These are phyloP conservation scores for Archaeoteleia sp. DNA, from an alignment of 2,888 invertebrate species.

Conservation along the genomic window DNA sequence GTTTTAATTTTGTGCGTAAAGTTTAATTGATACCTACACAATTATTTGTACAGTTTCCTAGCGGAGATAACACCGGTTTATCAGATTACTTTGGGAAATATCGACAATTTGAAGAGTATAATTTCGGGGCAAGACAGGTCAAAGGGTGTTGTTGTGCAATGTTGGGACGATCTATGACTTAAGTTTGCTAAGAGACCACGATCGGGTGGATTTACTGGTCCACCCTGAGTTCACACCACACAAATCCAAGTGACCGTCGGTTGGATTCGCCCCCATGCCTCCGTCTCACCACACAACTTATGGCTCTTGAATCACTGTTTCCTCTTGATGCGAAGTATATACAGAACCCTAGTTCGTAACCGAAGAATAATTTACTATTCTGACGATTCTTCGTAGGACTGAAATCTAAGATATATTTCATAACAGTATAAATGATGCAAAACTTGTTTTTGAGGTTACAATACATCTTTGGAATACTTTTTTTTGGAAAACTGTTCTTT, in stretches of 20 bases:
- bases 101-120: slow-evolving; percentile 17
- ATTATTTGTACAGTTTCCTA: too few species aligned
- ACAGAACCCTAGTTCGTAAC: slow-evolving; percentile 13
- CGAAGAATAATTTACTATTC: slow-evolving; percentile 39
- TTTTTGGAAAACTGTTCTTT: too few species aligned
- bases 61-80: too few species aligned
- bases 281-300: slow-evolving; percentile 67
- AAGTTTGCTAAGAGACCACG: slow-evolving; percentile 73
- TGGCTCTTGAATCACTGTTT: slow-evolving; percentile 64
- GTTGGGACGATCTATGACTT: slow-evolving; percentile 73
- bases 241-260: slow-evolving; percentile 74
- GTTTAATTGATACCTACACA: too few species aligned
- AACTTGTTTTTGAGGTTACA: too few species aligned
- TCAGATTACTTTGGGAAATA: too few species aligned
- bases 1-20: too few species aligned
- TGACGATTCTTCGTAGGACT: slow-evolving; percentile 11
- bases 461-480: too few species aligned
- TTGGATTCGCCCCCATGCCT: slow-evolving; percentile 59
- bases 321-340: slow-evolving; percentile 29
- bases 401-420: too few species aligned
- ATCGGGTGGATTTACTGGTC: slow-evolving; percentile 74
- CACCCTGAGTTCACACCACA: slow-evolving; percentile 73
- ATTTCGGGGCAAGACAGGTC: slow-evolving; percentile 20
- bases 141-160: slow-evolving; percentile 69
- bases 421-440: too few species aligned